Evolutionary conservation across 2,888 invertebrate species (phyloP), one percentile per base, ranked within the genome.

Genomic region (Cephus sareptanus): DNA sequence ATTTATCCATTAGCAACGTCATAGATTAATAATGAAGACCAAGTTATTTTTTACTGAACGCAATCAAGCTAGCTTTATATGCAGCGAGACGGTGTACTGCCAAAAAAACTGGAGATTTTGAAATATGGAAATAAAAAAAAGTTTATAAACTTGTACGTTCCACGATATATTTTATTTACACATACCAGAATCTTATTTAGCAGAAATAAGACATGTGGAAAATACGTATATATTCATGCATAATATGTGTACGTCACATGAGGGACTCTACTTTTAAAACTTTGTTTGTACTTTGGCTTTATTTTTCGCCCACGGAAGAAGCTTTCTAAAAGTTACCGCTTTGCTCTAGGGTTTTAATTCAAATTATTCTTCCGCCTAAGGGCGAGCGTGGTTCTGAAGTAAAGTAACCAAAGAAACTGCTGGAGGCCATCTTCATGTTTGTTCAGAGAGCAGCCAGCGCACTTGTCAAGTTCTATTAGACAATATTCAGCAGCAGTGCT

Each of bases 41-140:
- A 80, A 82, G 81, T 76, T 81, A 84, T 86, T 82, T 85, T 85
- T 86, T 85, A 85, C 77, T 40, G 81, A 80, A 74, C 79, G 78
- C 81, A 79, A 82, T 80, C 80, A 40, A 80, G 81, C 80, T 80
- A 82, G 81, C 80, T 82, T 86, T 3, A 75, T 74, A 71, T 77
- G 79, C 84, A 82, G 82, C 82, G 75, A 83, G 77, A 83, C 74
- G 80, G 82, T 79, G 83, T 87, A 83, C 85, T 84, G 84, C 85
- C 83, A 83, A 82, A 85, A 79, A 15, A 71, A 34, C 71, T 34
- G 23, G 71, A 71, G 11, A 9, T 33, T 34, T 79, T 80, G 78
- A 80, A 83, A 82, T 34, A 80, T 81, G 80, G 79, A 82, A 85
- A 86, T 85, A 85, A 77, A 76, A 81, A 56, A 56, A 82, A 75